Percentiles rank a stretch among this genome's conserved stretches.
Conservation (phyloP, 1,140 invertebrate genomes). For the Archivesica marissinica region DNA sequence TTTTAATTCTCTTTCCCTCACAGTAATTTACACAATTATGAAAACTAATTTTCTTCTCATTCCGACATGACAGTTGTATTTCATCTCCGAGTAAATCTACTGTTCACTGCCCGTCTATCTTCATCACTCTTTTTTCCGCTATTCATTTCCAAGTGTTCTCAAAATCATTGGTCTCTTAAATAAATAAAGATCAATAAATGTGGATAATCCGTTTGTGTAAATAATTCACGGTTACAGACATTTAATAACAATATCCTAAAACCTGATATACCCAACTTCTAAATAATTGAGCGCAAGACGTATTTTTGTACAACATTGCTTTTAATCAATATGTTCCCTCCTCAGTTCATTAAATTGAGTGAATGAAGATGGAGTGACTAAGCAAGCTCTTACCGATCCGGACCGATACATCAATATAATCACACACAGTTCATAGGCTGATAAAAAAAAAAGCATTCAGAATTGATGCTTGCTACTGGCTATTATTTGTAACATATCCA, state of each 20-base stretch:
- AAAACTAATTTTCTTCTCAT: slow-evolving; percentile 22
- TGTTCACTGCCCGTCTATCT: neutral
- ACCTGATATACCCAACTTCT: slow-evolving; percentile 13
- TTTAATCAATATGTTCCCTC: slow-evolving; percentile 29
- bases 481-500: too few species aligned
- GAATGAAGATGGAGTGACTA: slow-evolving; percentile 31
- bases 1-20: slow-evolving; percentile 25
- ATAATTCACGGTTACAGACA: neutral
- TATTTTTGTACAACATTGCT: slow-evolving; percentile 9
- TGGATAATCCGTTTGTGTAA: neutral
- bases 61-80: too few species aligned
- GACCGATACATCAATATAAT: slow-evolving; percentile 17
- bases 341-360: slow-evolving; percentile 26
- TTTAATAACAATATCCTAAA: neutral
- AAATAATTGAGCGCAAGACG: slow-evolving; percentile 23
- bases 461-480: too few species aligned
- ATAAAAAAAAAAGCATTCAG: neutral
- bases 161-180: neutral
- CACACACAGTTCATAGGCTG: slow-evolving; percentile 1
- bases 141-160: neutral
- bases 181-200: neutral
- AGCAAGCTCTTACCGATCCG: neutral
- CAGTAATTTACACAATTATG: slow-evolving; percentile 2
- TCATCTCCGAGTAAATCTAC: neutral
- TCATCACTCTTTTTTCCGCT: neutral